Evolutionary conservation across 2,113 vertebrate species (phyloP).

Genomic region (Cryptotis parvus): DNA sequence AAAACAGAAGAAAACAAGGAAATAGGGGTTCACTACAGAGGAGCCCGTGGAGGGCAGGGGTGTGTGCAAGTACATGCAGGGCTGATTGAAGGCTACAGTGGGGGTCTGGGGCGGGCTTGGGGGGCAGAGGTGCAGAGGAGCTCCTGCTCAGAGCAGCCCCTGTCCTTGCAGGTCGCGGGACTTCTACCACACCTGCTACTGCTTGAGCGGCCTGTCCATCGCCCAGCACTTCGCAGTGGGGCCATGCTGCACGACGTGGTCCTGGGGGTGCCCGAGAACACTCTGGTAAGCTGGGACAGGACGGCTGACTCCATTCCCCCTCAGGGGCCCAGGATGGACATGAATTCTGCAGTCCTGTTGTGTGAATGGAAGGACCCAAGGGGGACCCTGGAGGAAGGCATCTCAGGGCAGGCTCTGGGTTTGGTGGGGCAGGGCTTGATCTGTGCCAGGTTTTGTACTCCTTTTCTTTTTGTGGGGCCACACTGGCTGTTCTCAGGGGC

Average conservation of each 20-base stretch:
- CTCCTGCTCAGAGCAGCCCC: neutral
- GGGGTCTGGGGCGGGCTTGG: rapidly evolving
- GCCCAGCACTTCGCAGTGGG: constrained; percentile 96
- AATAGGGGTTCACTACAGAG: too few relatives aligned
- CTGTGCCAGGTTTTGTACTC: too few relatives aligned
- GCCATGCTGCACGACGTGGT: constrained; percentile 92
- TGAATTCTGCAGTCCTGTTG: neutral
- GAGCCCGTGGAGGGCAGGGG: neutral
- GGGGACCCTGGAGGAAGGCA: neutral
- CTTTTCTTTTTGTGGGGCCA: too few relatives aligned
- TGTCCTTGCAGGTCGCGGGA: constrained; percentile 92
- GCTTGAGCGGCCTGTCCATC: constrained; percentile 95
- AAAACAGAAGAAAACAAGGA: too few relatives aligned
- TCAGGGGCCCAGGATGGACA: neutral
- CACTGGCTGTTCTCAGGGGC: too few relatives aligned
- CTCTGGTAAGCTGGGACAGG: constrained; percentile 89
- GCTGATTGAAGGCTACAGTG: neutral
- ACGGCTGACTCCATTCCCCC: neutral
- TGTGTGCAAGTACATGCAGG: too few relatives aligned
- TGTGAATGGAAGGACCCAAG: too few relatives aligned
- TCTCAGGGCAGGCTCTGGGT: neutral
- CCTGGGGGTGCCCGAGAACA: constrained; percentile 93
- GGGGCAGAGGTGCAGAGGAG: neutral
- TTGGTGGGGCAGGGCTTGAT: neutral
- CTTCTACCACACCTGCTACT: constrained; percentile 99